Base-by-base conservation (phyloP, 1,140 invertebrate species). In the Diuraphis noxia region DNA sequence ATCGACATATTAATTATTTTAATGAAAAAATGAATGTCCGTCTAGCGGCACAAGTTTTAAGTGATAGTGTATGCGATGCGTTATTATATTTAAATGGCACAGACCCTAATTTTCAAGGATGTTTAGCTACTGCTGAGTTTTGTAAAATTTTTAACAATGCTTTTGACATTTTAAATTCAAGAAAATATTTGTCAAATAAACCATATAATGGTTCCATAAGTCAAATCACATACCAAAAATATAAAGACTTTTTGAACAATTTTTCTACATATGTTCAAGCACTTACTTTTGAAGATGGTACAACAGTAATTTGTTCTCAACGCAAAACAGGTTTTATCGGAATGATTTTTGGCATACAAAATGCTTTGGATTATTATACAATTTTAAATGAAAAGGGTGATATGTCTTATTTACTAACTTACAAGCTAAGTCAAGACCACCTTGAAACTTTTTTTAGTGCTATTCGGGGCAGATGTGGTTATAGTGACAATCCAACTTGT, bases 401-500 rank as follows among this genome's bases (percentile, higher is more conserved):
- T 36, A 30, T 56, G 19, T 10, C 6, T 23, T 56, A 9, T 25
- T 25, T 87, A 38, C 7, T 52, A 21, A 87, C 34, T 4, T 56
- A 87, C 34, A 87, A 87, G 25, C 23, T 87, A 25, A 52, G 46
- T 7, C 85, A 87, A 38, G 85, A 87, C 13, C 49, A 87, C 25
- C 13, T 56, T 9, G 19, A 87, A 46, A 85, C 82, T 5, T 25
- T 56, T 36, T 38, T 87, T 30, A 87, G 85, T 38, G 85, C 85
- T 6, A 19, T 86, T 36, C 6, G 85, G 7, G 36, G 85, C 36
- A 19, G 17, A 52, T 49, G 34, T 36, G 85, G 46, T 7, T 87
- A 52, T 56, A 87, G n/a, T 87, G 46, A 38, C 36, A 87, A 56
- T 30, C 49, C 85, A 36, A 56, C 85, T 23, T 56, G 85, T 87